phyloP scores from a whole-genome alignment of 2,797 vertebrate species.

The Botia kubotai region DNA sequence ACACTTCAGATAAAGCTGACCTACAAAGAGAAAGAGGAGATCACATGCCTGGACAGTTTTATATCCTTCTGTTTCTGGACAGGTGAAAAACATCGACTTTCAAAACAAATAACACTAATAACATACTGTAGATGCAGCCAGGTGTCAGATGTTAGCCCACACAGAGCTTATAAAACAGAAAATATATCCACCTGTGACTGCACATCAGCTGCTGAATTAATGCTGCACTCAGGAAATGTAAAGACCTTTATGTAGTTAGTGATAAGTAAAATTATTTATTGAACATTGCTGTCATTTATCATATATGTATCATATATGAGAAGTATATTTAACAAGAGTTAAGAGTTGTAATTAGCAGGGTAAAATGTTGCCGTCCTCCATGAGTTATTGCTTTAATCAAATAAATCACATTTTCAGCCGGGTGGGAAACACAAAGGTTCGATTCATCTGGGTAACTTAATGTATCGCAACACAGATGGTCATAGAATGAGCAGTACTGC shows the following conservation, averaged over 20 bases:
- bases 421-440: not conserved
- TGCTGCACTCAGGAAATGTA: too few relatives aligned
- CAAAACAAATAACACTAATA: constrained; percentile 4
- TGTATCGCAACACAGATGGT: constrained; percentile 10
- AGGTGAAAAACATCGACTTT: not conserved
- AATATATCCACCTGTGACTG: too few relatives aligned
- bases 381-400: not conserved
- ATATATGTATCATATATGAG: too few relatives aligned
- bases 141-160: not conserved
- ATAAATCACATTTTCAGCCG: not conserved
- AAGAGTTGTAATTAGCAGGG: too few relatives aligned
- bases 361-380: too few relatives aligned
- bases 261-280: not conserved
- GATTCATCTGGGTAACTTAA: not conserved
- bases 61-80: constrained; percentile 39
- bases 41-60: constrained; percentile 12
- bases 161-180: not conserved
- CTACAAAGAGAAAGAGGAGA: constrained; percentile 40
- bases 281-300: not conserved
- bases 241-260: too few relatives aligned
- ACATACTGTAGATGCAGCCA: not conserved
- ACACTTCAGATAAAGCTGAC: constrained; percentile 53
- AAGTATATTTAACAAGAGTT: too few relatives aligned
- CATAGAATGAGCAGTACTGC: not conserved
- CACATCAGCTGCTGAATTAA: too few relatives aligned